Conservation (phyloP, 2,797 vertebrate genomes). For the Rhincodon typus region DNA sequence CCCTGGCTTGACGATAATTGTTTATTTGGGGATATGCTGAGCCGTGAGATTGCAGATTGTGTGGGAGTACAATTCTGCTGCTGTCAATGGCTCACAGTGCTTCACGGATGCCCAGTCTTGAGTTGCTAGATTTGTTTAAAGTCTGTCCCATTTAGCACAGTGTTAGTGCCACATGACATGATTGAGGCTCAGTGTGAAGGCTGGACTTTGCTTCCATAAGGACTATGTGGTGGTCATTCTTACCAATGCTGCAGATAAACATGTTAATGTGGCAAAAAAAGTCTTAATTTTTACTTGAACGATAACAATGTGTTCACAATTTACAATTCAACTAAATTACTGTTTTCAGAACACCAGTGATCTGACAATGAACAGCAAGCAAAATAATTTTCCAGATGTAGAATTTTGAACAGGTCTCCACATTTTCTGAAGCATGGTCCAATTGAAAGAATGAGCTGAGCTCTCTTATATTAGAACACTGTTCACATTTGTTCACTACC, state of each 20-base stretch:
- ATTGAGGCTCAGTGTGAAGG: no score
- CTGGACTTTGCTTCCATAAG: no score
- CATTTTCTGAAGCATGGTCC: not conserved
- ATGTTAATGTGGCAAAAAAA: not conserved
- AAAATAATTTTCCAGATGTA: not conserved
- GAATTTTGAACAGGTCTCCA: not conserved
- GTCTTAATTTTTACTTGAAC: not conserved
- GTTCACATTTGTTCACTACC: not conserved
- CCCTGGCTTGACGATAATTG: no score
- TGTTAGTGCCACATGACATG: no score
- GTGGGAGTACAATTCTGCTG: no score
- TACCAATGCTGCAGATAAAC: not conserved
- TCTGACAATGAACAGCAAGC: not conserved
- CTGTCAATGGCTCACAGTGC: no score
- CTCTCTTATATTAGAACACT: not conserved
- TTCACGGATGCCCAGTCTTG: no score
- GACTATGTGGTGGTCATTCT: no score
- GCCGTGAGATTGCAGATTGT: no score
- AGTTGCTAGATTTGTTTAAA: no score
- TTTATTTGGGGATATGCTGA: no score
- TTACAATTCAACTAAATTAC: not conserved
- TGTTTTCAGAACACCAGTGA: not conserved
- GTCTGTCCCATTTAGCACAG: no score
- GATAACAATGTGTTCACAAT: not conserved
- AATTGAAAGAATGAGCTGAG: not conserved